Base-by-base conservation (phyloP, 1,140 invertebrate genomes). In the Rhopalosiphum maidis region DNA sequence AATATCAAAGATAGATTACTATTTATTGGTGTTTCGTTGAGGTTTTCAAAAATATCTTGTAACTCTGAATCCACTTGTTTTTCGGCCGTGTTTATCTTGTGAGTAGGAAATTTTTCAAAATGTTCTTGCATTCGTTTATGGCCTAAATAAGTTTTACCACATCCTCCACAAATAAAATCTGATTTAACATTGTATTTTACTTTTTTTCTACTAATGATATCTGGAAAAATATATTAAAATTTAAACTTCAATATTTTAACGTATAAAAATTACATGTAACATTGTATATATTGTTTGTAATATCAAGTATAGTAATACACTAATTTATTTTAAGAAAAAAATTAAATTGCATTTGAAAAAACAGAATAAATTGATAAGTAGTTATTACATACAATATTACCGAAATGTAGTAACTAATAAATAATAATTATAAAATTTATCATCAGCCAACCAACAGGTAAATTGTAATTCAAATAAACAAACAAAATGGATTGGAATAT, bases 111-210 rank as follows among this genome's bases (percentile, higher is more conserved):
- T 11, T 7, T 93, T 86, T 85, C 91, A 21, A 93, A 85, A 86
- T 93, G 91, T n/a, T 93, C 82, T 93, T 93, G 68, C 82, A 93
- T 93, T 41, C 91, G 22, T 85, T 93, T 93, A n/a, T 93, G 91
- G 6, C 91, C 91, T 43, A 93, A 85, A 93, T 93, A 93, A 30
- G 82, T 93, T 93, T 86, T 93, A 85, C 82, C 46, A 55, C 91
- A 93, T 30, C 46, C 48, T 51, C 82, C 51, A 86, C 91, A 93
- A 9, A 93, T 35, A 86, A 86, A 93, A 86, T 93, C 82, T 54
- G 91, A 86, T 86, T 93, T 93, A 21, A 93, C 82, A 93, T 86
- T 86, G 6, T 93, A 93, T 54, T 93, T 93, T 85, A 93, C 91
- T 93, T 93, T 93, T 93, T 93, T 93, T 86, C 91, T 93, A 54